A percentile compares a stretch with the other conserved stretches of the same genome.
phyloP scores from a whole-genome alignment of 2,888 invertebrate species.

The Amphimallon solstitiale region DNA sequence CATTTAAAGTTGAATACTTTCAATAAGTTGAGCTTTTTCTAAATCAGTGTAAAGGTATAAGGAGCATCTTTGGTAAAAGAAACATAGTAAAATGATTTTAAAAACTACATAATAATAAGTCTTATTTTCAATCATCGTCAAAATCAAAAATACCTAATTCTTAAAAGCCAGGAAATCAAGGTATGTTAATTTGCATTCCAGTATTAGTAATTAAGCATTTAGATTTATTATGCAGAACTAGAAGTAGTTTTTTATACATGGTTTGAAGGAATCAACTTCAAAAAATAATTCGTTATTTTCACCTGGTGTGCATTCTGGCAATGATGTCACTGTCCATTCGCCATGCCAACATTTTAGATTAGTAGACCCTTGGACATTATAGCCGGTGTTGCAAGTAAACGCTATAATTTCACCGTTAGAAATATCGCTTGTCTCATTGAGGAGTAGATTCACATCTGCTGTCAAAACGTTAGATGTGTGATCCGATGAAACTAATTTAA shows the following conservation, averaged over 20 bases:
- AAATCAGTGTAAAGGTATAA: too few species aligned
- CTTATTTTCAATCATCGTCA: too few species aligned
- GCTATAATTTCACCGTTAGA: slow-evolving; percentile 78
- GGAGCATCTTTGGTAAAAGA: too few species aligned
- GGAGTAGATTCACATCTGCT: slow-evolving; percentile 65
- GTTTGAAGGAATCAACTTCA: not conserved
- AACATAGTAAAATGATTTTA: too few species aligned
- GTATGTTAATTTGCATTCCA: not conserved
- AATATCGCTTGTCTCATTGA: slow-evolving; percentile 71
- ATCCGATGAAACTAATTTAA: slow-evolving; percentile 66
- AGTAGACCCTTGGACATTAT: slow-evolving; percentile 74
- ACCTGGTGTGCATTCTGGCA: slow-evolving; percentile 83
- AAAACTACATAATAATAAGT: too few species aligned
- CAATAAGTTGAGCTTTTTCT: too few species aligned
- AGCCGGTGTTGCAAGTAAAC: slow-evolving; percentile 81
- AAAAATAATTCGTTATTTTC: slow-evolving; percentile 47
- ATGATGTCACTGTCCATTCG: slow-evolving; percentile 80
- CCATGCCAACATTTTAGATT: slow-evolving; percentile 83
- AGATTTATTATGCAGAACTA: too few species aligned
- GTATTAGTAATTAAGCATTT: too few species aligned
- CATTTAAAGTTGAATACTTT: too few species aligned
- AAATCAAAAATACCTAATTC: too few species aligned
- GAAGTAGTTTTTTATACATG: too few species aligned
- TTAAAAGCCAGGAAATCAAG: too few species aligned
- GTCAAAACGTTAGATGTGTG: slow-evolving; percentile 53